Evolutionary conservation across 2,113 vertebrate species (phyloP).

Genomic region (Cryptotis parvus): DNA sequence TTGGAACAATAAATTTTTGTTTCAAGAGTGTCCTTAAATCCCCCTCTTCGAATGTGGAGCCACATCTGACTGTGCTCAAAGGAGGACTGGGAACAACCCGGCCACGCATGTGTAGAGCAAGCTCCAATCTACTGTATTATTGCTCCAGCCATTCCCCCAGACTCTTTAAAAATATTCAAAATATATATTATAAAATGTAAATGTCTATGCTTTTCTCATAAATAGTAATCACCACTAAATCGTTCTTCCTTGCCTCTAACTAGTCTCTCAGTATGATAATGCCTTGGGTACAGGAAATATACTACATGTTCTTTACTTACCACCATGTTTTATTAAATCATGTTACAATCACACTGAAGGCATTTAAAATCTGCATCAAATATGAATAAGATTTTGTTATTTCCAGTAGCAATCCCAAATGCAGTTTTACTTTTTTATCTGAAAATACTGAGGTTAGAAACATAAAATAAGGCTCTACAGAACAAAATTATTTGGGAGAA

Average conservation of each 20-base stretch:
- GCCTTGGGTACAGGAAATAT: background rate
- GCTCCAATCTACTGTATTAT: no score
- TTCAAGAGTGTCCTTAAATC: background rate
- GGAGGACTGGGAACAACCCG: no score
- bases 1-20: background rate
- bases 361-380: slow-evolving; percentile 26
- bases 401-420: background rate
- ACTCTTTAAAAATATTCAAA: background rate
- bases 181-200: background rate
- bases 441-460: background rate
- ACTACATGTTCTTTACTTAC: background rate
- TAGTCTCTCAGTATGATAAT: background rate
- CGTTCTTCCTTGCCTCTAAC: background rate
- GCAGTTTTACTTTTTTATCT: background rate
- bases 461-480: background rate
- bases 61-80: no score
- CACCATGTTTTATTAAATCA: background rate
- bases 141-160: background rate
- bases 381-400: background rate
- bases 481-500: background rate
- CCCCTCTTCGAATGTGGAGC: no score
- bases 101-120: no score
- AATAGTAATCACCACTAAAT: background rate
- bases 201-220: background rate
- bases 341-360: background rate